Evolutionary conservation across 1,140 invertebrate genomes (phyloP).

Genomic region (Spodoptera litura): DNA sequence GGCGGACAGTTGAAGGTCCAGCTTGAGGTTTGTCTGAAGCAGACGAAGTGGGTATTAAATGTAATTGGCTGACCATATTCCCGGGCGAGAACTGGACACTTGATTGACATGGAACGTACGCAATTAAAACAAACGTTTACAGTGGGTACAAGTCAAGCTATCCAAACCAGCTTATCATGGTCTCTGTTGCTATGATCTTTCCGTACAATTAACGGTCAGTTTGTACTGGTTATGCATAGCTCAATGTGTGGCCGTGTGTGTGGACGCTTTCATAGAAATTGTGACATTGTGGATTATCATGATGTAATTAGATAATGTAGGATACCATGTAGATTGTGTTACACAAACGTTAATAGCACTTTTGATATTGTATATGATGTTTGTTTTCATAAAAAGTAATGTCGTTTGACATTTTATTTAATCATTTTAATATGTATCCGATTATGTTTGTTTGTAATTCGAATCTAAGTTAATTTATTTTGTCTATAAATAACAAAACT

Average conservation of each 20-base stretch:
- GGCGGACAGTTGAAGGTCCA: neutral
- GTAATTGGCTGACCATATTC: conserved; percentile 17
- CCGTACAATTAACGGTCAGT: no score
- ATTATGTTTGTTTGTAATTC: no score
- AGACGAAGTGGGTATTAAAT: neutral
- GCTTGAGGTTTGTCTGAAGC: neutral
- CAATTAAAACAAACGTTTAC: conserved; percentile 33
- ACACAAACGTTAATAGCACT: conserved; percentile 9
- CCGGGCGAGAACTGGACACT: neutral
- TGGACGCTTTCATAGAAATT: conserved; percentile 11
- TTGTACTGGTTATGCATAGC: no score
- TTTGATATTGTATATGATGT: neutral
- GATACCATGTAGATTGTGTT: neutral
- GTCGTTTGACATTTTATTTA: no score
- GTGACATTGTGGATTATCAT: conserved; percentile 15
- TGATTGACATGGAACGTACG: conserved; percentile 32
- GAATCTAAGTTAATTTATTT: no score
- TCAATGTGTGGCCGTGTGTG: no score
- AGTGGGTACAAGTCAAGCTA: neutral
- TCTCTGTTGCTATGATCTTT: no score
- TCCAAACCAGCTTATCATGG: no score
- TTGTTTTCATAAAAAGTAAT: neutral
- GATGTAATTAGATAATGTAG: conserved; percentile 30
- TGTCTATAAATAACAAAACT: no score
- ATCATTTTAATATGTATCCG: no score